Evolutionary conservation across 2,113 vertebrate species (phyloP).

Genomic region (Nothoprocta perdicaria): DNA sequence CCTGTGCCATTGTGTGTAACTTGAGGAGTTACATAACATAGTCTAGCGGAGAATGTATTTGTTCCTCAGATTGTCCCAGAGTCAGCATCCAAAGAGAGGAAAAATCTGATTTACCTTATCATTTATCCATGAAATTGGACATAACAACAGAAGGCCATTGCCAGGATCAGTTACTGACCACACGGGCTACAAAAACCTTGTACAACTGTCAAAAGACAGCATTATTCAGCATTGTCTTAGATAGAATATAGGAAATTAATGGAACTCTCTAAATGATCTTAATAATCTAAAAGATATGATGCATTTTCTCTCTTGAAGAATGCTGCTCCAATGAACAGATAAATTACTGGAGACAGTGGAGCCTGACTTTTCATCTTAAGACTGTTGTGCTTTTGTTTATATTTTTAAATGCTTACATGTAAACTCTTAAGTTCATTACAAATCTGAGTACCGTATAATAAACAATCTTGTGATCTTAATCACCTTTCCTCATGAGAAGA

Average conservation of each 20-base stretch:
- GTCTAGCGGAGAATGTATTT: not conserved
- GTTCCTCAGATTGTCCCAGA: not conserved
- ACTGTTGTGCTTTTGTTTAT: not conserved
- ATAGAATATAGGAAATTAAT: constrained; percentile 2
- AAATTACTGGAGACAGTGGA: not conserved
- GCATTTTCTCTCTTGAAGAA: not conserved
- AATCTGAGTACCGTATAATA: not conserved
- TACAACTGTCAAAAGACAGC: not conserved
- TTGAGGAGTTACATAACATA: not conserved
- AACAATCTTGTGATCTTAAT: not conserved
- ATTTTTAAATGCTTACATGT: not conserved
- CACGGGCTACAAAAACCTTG: not conserved
- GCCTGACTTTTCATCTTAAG: not conserved
- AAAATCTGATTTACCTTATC: not conserved
- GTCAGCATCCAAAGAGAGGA: not conserved
- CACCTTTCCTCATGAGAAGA: not conserved
- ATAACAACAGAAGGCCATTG: not conserved
- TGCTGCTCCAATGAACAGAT: not conserved
- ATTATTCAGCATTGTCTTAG: not conserved
- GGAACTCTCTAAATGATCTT: not conserved
- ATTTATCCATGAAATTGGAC: not conserved
- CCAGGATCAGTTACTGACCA: not conserved
- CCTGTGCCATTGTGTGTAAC: not conserved
- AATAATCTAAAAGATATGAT: constrained; percentile 8
- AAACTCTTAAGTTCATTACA: not conserved